Base-by-base conservation (phyloP, 2,797 vertebrate species). In the Platalea minor region DNA sequence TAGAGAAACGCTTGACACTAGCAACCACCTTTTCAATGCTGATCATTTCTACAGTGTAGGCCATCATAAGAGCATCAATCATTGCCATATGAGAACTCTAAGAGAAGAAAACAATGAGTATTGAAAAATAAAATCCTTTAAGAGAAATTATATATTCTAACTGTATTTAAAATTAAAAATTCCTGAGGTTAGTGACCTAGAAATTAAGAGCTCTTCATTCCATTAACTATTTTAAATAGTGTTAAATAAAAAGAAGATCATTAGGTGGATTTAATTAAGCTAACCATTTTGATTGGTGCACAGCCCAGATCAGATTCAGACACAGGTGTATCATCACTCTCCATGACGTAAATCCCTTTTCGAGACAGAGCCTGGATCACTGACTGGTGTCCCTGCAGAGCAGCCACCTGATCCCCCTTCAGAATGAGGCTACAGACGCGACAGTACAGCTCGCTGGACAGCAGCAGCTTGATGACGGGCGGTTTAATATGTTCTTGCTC, bases 401-500 rank as follows among this genome's bases (percentile, higher is more conserved):
- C 96, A 0, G 98, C 99, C 53, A 98, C 99, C 98, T 99, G 99
- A 97, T 99, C 99, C 14, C 99, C 99, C 97, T 99, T 99, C 75
- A 99, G 98, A 96, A 99, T 99, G 95, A 99, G 99, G 95, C 98
- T 97, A 60, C 99, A 99, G n/a, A 99, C 99, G 0, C 99, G 99
- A 95, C 99, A 99, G 98, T 99, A 99, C 46, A 99, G 98, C 98
- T 99, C 99, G 2, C 99, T 98, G 95, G 99, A 99, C 86, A 99
- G 98, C 91, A 99, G 98, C 85, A 99, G 98, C 54, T 93, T 99
- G 97, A 99, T 99, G 90, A 99, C 99, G 0, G 99, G 99, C 0
- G 99, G 99, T 64, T 99, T 99, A 93, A 99, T 99, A 97, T 99
- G 99, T 74, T 99, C 99, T 97, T 99, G 99, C 84, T 99, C 99